Conservation (phyloP, 92 coral and sea anemone genomes). For the Heliopora coerulea region DNA sequence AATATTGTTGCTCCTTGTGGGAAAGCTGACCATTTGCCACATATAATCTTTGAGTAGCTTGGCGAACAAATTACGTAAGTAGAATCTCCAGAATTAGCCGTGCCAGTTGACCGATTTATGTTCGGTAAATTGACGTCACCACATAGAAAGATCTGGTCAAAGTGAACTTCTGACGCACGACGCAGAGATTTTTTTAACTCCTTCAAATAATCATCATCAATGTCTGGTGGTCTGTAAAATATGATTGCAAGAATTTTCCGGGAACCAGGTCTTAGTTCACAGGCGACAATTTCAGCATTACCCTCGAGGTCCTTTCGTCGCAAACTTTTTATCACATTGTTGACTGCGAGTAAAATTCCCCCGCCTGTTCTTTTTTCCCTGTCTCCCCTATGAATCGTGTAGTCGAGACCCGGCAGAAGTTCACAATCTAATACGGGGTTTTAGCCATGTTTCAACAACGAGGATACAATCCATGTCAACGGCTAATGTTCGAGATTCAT, state of each 20-base stretch:
- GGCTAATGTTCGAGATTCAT: too few species aligned
- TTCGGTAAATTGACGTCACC: conserved; percentile 59
- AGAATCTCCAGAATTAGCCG: conserved; percentile 4
- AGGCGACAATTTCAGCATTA: conserved; percentile 28
- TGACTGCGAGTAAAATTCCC: conserved; percentile 67
- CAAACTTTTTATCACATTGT: conserved; percentile 47
- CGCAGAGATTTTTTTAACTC: conserved; percentile 54
- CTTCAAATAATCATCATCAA: conserved; percentile 37
- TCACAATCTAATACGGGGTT: conserved; percentile 44
- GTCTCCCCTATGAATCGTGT: conserved; percentile 61
- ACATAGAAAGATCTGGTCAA: conserved; percentile 54
- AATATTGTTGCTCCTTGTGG: conserved; percentile 51
- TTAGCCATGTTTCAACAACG: conserved; percentile 59
- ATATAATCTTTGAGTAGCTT: conserved; percentile 55
- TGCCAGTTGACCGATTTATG: conserved; percentile 53
- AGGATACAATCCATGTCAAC: conserved; percentile 50
- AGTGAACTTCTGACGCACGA: conserved; percentile 36
- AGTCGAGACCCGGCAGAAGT: conserved; percentile 50
- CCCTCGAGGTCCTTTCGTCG: conserved; percentile 55
- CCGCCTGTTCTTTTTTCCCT: conserved; percentile 49
- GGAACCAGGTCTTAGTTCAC: conserved; percentile 42
- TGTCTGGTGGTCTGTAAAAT: conserved; percentile 39
- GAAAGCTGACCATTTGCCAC: conserved; percentile 57
- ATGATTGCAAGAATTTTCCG: conserved; percentile 41
- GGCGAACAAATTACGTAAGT: conserved; percentile 32